Conservation (phyloP, 2,888 invertebrate genomes). For the Pocota personata region DNA sequence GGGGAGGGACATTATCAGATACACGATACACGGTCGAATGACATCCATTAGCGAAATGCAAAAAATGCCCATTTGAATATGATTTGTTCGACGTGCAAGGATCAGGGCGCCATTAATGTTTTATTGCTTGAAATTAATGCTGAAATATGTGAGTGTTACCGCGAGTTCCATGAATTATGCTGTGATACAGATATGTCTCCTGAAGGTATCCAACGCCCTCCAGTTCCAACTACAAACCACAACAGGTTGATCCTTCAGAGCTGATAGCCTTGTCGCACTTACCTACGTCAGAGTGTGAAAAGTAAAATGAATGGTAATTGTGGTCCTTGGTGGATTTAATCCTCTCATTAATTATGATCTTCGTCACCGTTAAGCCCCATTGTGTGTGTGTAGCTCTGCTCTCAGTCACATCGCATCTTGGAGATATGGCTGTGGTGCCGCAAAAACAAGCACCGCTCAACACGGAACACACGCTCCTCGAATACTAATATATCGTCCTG, state of each 20-base stretch:
- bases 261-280: conserved; percentile 58
- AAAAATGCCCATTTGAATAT: conserved; percentile 68
- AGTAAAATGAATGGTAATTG: conserved; percentile 71
- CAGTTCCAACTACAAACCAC: conserved; percentile 20
- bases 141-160: conserved; percentile 25
- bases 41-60: conserved; percentile 66
- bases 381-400: neutral
- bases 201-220: neutral
- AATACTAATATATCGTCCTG: conserved; percentile 56
- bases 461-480: conserved; percentile 36
- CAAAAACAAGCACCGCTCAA: conserved; percentile 45
- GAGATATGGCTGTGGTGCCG: conserved; percentile 3
- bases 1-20: conserved; percentile 15
- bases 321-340: conserved; percentile 68
- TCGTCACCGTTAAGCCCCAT: conserved; percentile 24
- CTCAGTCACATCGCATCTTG: conserved; percentile 23
- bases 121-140: conserved; percentile 46
- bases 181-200: conserved; percentile 16
- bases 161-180: neutral
- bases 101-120: conserved; percentile 50
- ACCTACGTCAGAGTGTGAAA: conserved; percentile 53
- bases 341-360: conserved; percentile 68
- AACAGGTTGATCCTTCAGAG: conserved; percentile 63
- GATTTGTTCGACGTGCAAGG: conserved; percentile 47
- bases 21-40: conserved; percentile 20